Evolutionary conservation across 2,797 vertebrate species (phyloP).

Genomic region (Microctenopoma stevenorrisi): DNA sequence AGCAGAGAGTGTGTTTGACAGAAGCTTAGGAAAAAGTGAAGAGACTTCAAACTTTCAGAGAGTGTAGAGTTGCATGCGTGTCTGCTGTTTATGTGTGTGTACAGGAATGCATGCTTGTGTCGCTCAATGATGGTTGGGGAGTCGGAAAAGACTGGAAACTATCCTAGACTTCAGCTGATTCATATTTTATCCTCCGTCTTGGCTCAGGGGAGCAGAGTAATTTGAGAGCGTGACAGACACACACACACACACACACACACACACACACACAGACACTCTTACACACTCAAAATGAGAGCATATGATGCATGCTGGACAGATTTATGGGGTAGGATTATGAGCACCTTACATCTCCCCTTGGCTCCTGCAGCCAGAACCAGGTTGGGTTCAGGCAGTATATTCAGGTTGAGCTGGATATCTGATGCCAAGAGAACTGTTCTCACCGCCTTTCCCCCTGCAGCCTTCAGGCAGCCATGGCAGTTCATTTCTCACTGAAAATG

Average conservation of each 20-base stretch:
- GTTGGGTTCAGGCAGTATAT: slow-evolving; percentile 75
- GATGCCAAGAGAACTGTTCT: slow-evolving; percentile 71
- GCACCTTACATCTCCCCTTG: slow-evolving; percentile 74
- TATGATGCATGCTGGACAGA: slow-evolving; percentile 79
- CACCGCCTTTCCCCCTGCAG: slow-evolving; percentile 53
- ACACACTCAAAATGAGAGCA: slow-evolving; percentile 69
- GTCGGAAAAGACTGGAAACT: slow-evolving; percentile 74
- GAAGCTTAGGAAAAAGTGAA: slow-evolving; percentile 61
- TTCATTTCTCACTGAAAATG: slow-evolving; percentile 80
- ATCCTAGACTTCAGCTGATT: slow-evolving; percentile 81
- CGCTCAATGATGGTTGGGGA: slow-evolving; percentile 53
- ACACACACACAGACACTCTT: slow-evolving; percentile 30
- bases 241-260: slow-evolving; percentile 35
- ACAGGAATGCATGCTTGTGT: slow-evolving; percentile 35
- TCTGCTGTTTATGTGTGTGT: slow-evolving; percentile 17
- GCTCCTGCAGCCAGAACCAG: slow-evolving; percentile 65
- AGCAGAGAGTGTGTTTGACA: slow-evolving; percentile 63
- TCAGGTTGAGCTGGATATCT: slow-evolving; percentile 69
- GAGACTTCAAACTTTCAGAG: slow-evolving; percentile 61
- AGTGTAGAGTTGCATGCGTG: slow-evolving; percentile 18
- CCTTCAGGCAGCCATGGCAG: slow-evolving; percentile 73
- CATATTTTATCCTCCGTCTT: slow-evolving; percentile 80
- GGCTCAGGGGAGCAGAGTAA: slow-evolving; percentile 76
- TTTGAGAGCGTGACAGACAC: slow-evolving; percentile 70
- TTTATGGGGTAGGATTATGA: slow-evolving; percentile 77